phyloP scores from a whole-genome alignment of 2,113 vertebrate species.

The Apodemus speciosus region DNA sequence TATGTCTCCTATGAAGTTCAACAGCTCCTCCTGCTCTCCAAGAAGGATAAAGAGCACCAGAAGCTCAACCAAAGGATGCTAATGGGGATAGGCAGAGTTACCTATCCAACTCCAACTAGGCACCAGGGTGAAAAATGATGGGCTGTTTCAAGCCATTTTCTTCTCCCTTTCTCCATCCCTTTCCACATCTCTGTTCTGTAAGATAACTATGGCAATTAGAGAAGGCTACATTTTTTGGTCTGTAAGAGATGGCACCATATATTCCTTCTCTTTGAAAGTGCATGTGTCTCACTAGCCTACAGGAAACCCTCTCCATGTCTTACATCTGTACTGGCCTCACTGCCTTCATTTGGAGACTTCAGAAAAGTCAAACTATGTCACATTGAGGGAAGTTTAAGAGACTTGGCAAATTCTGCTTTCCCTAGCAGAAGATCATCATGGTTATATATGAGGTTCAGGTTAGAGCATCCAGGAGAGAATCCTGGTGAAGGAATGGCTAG shows the following conservation, averaged over 20 bases:
- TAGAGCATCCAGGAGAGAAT: neutral
- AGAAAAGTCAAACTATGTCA: neutral
- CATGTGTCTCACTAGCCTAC: neutral
- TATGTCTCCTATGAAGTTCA: neutral
- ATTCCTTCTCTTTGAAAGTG: neutral
- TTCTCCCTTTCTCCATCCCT: neutral
- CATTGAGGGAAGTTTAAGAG: neutral
- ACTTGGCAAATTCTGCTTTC: neutral
- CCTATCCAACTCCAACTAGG: neutral
- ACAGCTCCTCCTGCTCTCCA: neutral
- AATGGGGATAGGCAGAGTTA: rapidly evolving
- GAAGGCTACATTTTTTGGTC: neutral
- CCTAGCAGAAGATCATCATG: neutral
- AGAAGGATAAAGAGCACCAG: neutral
- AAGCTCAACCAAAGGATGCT: neutral
- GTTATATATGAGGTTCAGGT: neutral
- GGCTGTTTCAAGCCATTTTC: neutral
- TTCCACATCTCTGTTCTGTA: neutral
- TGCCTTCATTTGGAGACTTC: neutral
- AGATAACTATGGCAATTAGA: neutral
- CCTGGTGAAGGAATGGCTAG: neutral
- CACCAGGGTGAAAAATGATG: neutral
- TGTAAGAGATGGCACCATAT: neutral
- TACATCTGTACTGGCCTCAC: neutral
- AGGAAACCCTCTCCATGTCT: neutral